phyloP scores from a whole-genome alignment of 2,113 vertebrate species.

The Chelonoidis abingdonii region DNA sequence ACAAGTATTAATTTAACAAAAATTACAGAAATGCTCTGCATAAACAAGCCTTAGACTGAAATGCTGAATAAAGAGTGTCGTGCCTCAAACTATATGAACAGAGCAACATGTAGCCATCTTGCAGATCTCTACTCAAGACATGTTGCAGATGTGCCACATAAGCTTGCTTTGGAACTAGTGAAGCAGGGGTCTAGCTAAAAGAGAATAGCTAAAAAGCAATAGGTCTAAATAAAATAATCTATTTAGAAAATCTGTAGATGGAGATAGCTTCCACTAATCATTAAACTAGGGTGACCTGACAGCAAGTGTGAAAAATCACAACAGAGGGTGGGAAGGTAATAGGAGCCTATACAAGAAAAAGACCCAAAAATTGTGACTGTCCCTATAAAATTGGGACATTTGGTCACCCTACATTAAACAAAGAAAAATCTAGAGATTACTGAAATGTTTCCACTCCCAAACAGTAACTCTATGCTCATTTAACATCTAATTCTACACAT shows the following conservation, averaged over 20 bases:
- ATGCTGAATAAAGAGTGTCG: neutral
- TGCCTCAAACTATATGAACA: neutral
- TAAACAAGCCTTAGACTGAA: neutral
- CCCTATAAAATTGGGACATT: too few species aligned
- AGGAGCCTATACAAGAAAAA: too few species aligned
- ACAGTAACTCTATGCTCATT: neutral
- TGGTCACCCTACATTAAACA: neutral
- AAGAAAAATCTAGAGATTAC: neutral
- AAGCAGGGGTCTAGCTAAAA: neutral
- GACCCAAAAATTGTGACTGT: too few species aligned
- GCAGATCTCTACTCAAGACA: neutral
- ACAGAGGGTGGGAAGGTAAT: too few species aligned
- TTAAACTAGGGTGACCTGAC: neutral
- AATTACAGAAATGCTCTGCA: neutral
- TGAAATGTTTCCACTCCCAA: neutral
- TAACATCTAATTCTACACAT: neutral
- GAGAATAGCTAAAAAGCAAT: neutral
- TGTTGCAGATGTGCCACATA: neutral
- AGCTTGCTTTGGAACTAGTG: neutral
- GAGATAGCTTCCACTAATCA: neutral
- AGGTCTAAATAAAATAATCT: neutral
- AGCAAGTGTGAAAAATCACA: too few species aligned
- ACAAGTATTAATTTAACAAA: neutral
- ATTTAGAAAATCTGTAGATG: neutral
- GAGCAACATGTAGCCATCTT: neutral